Evolutionary conservation across 2,113 vertebrate genomes (phyloP).

Genomic region (Vimba vimba): DNA sequence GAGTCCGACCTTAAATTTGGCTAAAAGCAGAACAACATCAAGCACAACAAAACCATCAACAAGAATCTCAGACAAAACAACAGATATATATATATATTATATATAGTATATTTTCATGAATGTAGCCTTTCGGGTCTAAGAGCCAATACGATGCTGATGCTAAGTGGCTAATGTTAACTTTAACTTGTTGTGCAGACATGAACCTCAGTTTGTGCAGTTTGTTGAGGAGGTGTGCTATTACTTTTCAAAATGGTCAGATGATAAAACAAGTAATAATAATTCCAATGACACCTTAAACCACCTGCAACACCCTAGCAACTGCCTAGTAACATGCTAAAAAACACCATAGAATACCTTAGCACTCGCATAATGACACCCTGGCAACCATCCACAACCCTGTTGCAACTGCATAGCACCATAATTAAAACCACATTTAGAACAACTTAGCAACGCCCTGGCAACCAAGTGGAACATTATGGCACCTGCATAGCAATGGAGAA

Average conservation of each 20-base stretch:
- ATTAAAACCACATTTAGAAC: not conserved
- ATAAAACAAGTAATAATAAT: not conserved
- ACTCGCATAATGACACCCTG: not conserved
- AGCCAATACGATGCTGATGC: not conserved
- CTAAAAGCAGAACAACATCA: not conserved
- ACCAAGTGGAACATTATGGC: too few relatives aligned
- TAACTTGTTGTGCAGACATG: not conserved
- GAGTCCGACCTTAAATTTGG: constrained; percentile 11
- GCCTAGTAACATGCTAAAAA: not conserved
- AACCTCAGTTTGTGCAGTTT: too few relatives aligned
- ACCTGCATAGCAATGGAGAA: too few relatives aligned
- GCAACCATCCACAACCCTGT: not conserved
- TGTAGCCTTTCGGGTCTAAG: not conserved
- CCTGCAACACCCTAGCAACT: not conserved
- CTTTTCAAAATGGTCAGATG: too few relatives aligned
- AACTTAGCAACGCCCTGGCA: too few relatives aligned
- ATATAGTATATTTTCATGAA: not conserved
- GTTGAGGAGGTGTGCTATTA: too few relatives aligned
- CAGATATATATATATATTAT: too few relatives aligned
- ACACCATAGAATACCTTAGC: not conserved
- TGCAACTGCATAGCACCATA: not conserved
- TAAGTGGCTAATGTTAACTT: not conserved
- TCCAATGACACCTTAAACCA: not conserved
- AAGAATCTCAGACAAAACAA: not conserved
- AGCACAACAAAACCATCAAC: not conserved